These are phyloP conservation scores for Phoxinus dragarum DNA, from an alignment of 2,797 vertebrate genomes.

Conservation along the genomic window DNA sequence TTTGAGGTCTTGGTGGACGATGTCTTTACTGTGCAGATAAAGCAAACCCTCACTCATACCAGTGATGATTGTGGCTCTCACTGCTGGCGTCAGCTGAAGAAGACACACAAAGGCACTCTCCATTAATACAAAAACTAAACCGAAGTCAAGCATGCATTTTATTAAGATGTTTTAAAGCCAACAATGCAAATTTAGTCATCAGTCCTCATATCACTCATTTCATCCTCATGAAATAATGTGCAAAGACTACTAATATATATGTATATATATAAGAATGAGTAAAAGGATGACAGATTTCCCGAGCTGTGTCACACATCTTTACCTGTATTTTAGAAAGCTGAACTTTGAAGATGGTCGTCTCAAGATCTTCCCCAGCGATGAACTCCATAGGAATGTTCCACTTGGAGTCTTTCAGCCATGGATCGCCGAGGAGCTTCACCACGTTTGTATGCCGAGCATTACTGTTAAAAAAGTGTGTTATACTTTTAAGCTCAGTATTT, in stretches of 20 bases:
- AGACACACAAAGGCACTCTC: background rate
- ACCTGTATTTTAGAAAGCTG: slow-evolving; percentile 77
- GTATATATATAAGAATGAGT: background rate
- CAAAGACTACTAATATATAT: background rate
- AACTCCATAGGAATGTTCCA: slow-evolving; percentile 82
- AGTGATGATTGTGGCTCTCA: slow-evolving; percentile 71
- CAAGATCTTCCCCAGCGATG: slow-evolving; percentile 78
- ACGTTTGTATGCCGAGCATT: slow-evolving; percentile 75
- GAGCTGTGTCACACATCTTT: background rate
- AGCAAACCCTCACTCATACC: slow-evolving; percentile 80
- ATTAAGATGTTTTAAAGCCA: background rate
- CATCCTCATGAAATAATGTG: background rate
- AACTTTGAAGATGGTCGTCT: slow-evolving; percentile 77
- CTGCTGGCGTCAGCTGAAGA: slow-evolving; percentile 67
- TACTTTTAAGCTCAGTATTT: background rate
- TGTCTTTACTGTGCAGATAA: slow-evolving; percentile 75
- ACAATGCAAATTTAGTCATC: background rate
- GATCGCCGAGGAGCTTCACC: slow-evolving; percentile 76
- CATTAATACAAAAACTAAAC: background rate
- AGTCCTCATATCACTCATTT: background rate
- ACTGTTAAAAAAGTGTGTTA: slow-evolving; percentile 56
- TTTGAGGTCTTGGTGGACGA: slow-evolving; percentile 83
- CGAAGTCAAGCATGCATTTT: background rate
- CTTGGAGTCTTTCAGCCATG: slow-evolving; percentile 66
- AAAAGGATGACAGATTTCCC: background rate